A percentile compares a stretch with the other conserved stretches of the same genome.
Conservation (phyloP, 1,140 invertebrate species). For the Drosophila malerkotliana region DNA sequence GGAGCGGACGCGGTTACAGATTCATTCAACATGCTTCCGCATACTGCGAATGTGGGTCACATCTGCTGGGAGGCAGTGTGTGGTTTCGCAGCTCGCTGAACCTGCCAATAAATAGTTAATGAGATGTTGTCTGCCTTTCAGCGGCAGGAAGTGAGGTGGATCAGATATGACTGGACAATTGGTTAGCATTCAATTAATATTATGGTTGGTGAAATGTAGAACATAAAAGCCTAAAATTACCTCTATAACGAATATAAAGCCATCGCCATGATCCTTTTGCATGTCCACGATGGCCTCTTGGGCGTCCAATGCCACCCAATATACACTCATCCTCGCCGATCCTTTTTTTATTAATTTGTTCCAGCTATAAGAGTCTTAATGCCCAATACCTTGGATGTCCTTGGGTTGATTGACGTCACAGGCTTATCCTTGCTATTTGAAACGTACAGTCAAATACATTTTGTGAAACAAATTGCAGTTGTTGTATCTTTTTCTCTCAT, state of each 20-base stretch:
- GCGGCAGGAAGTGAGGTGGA: constrained; percentile 23
- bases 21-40: constrained; percentile 72
- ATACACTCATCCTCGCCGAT: constrained; percentile 10
- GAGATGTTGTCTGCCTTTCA: constrained; percentile 30
- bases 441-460: constrained; percentile 2
- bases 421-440: not conserved
- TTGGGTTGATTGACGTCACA: constrained; percentile 27
- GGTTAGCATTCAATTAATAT: not conserved
- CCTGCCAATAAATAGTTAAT: constrained; percentile 49
- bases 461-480: constrained; percentile 5
- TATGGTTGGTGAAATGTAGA: not conserved
- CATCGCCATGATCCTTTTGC: constrained; percentile 2
- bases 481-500: constrained; percentile 13
- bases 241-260: constrained; percentile 3
- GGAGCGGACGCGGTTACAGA: not conserved
- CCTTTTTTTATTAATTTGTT: not conserved
- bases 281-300: not conserved
- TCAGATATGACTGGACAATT: not conserved
- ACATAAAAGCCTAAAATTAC: constrained; percentile 3
- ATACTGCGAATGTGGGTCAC: constrained; percentile 65
- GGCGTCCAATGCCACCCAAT: not conserved
- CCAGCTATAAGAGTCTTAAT: not conserved
- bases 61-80: constrained; percentile 12
- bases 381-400: constrained; percentile 4
- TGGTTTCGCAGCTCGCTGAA: constrained; percentile 14